Percentiles rank a stretch among this genome's conserved stretches.
phyloP scores from a whole-genome alignment of 2,888 invertebrate species.

The Andrena fulva region DNA sequence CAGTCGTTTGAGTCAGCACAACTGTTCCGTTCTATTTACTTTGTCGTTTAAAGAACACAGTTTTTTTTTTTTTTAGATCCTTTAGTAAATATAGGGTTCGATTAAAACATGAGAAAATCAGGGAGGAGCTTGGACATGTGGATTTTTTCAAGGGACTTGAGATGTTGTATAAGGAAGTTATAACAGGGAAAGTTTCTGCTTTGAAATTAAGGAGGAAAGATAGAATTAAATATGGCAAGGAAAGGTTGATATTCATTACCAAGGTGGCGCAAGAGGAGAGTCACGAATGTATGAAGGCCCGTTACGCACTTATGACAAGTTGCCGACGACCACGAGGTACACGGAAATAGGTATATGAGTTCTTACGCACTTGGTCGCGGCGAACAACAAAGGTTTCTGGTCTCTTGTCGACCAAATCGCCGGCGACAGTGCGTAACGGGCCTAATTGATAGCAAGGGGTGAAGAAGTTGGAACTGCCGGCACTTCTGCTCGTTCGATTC shows the following conservation, averaged over 20 bases:
- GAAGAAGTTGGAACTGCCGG: not conserved
- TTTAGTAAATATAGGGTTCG: not conserved
- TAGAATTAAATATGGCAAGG: not conserved
- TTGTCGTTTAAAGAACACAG: no score
- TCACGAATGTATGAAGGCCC: not conserved
- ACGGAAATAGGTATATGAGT: no score
- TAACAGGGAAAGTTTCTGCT: not conserved
- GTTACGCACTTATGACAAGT: no score
- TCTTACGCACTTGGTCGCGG: no score
- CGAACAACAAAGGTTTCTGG: no score
- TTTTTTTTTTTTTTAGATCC: not conserved
- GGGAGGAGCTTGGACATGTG: not conserved
- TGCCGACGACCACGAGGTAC: no score
- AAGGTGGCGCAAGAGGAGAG: not conserved
- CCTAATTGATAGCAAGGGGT: conserved; percentile 14
- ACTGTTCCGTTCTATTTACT: not conserved
- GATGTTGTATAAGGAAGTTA: not conserved
- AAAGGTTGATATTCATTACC: not conserved
- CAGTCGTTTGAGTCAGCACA: not conserved
- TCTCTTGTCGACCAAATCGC: no score
- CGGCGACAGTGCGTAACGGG: not conserved
- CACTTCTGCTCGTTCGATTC: conserved; percentile 38
- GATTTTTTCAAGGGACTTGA: not conserved
- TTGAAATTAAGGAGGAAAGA: not conserved
- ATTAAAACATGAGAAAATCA: not conserved